Evolutionary conservation across 2,113 vertebrate species (phyloP).

Genomic region (Urocynchramus pylzowi): DNA sequence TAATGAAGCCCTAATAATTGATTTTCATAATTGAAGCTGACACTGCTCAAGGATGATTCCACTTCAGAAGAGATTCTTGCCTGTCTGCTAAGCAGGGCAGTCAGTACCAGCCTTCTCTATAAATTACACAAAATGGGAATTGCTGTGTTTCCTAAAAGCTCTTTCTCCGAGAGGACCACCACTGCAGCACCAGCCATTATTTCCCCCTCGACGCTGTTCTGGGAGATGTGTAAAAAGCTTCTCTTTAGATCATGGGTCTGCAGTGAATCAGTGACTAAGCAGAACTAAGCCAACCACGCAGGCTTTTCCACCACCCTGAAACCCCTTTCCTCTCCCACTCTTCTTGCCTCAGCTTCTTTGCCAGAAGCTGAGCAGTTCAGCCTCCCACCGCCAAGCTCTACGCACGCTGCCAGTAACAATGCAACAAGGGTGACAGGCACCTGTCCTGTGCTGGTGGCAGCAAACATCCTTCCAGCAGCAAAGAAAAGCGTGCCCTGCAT

Average conservation of each 20-base stretch:
- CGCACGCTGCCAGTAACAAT: not conserved
- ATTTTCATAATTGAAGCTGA: conserved; percentile 7
- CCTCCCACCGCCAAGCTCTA: not conserved
- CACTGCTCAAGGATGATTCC: not conserved
- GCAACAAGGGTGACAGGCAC: not conserved
- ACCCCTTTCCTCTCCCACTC: not conserved
- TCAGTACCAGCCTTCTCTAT: not conserved
- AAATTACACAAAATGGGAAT: not conserved
- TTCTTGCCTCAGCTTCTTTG: not conserved
- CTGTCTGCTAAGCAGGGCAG: not conserved
- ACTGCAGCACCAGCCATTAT: not conserved
- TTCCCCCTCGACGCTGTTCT: not conserved
- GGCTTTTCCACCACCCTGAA: not conserved
- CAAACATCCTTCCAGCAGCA: not conserved
- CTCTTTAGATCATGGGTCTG: not conserved
- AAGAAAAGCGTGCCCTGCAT: not conserved
- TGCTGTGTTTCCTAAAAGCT: not conserved
- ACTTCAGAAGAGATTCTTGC: not conserved
- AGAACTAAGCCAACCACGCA: not conserved
- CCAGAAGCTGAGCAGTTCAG: not conserved
- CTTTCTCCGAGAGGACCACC: not conserved
- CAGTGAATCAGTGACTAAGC: not conserved
- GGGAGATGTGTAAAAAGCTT: not conserved
- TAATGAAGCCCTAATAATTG: conserved; percentile 21
- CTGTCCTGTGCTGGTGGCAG: not conserved